Evolutionary conservation across 1,140 invertebrate species (phyloP).

Genomic region (Drosophila cardini): DNA sequence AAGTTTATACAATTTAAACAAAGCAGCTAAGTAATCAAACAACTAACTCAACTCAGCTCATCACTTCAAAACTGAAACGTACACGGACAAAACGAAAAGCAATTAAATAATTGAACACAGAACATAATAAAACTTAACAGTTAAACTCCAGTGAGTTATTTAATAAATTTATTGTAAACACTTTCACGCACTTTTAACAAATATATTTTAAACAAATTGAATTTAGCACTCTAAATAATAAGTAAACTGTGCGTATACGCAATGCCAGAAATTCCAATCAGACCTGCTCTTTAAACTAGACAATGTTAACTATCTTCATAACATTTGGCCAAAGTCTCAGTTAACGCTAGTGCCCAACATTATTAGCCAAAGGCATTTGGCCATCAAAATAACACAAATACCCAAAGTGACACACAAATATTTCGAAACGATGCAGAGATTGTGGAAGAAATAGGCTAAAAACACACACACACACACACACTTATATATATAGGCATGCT

Average conservation of each 20-base stretch:
- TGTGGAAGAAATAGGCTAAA: not conserved
- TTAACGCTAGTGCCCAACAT: slow-evolving; percentile 1
- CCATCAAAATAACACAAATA: slow-evolving; percentile 39
- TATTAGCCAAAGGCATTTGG: slow-evolving; percentile 26
- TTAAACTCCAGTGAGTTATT: too few species aligned
- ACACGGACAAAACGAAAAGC: too few species aligned
- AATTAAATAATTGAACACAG: too few species aligned
- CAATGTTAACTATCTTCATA: slow-evolving; percentile 21
- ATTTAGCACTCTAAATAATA: not conserved
- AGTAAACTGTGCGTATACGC: slow-evolving; percentile 29
- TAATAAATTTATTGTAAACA: too few species aligned
- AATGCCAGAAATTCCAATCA: slow-evolving; percentile 34
- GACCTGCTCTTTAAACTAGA: not conserved
- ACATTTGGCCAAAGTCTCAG: slow-evolving; percentile 3
- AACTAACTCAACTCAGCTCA: too few species aligned
- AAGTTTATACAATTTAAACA: too few species aligned
- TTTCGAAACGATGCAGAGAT: not conserved
- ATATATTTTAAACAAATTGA: not conserved
- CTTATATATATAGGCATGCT: too few species aligned
- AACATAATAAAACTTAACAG: too few species aligned
- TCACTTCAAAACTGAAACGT: too few species aligned
- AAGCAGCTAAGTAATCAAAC: too few species aligned
- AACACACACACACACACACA: not conserved
- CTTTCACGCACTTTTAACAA: too few species aligned
- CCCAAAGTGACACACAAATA: slow-evolving; percentile 26